Conservation (phyloP, 2,113 vertebrate species). For the Elanus axillaris region DNA sequence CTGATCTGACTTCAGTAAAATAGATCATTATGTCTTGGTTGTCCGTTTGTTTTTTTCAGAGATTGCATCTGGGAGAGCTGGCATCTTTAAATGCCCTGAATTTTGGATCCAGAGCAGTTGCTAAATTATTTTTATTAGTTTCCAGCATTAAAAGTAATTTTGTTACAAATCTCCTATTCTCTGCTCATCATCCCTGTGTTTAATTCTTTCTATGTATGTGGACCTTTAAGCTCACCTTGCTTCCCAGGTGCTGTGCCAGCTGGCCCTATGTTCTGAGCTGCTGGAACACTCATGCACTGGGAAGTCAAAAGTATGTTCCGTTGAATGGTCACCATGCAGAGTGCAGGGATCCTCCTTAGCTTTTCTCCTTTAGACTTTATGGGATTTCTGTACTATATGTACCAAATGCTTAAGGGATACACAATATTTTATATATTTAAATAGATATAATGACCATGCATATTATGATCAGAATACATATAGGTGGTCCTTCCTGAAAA, state of each 20-base stretch:
- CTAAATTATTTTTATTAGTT: conserved; percentile 59
- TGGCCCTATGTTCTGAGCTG: background rate
- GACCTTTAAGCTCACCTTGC: background rate
- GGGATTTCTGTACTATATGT: background rate
- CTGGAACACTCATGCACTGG: background rate
- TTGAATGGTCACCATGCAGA: background rate
- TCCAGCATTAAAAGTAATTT: conserved; percentile 27
- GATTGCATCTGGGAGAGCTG: conserved; percentile 34
- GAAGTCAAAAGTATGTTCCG: background rate
- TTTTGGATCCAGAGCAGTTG: conserved; percentile 42
- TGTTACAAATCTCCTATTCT: conserved; percentile 22
- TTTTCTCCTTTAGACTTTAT: background rate
- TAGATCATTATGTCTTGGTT: background rate
- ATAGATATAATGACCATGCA: background rate
- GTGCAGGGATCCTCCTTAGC: background rate
- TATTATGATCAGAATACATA: background rate
- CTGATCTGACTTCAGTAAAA: conserved; percentile 16
- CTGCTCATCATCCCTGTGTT: background rate
- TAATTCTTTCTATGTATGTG: background rate
- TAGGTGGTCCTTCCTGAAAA: background rate
- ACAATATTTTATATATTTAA: background rate
- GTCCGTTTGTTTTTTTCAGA: conserved; percentile 36
- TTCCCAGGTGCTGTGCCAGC: background rate
- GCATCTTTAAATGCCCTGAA: conserved; percentile 44
- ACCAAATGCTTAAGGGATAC: background rate